Percentiles rank a stretch among this genome's conserved stretches.
Conservation (phyloP, 2,888 invertebrate genomes). For the Apodemia duryi region DNA sequence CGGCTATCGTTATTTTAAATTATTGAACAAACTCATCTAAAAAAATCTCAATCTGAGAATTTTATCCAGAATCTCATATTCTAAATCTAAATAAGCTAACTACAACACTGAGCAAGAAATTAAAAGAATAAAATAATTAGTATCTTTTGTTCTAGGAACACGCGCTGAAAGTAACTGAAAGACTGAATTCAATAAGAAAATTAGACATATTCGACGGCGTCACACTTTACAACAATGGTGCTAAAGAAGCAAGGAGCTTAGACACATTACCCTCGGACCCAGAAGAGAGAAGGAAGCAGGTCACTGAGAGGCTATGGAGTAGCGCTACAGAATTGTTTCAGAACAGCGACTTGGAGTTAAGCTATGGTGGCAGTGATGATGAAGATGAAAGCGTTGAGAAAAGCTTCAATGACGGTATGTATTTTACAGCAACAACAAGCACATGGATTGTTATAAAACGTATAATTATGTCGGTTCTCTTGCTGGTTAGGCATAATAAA, state of each 20-base stretch:
- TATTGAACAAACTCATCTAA: too few relatives aligned
- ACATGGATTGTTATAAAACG: too few relatives aligned
- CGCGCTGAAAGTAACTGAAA: constrained; percentile 59
- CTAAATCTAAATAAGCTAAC: too few relatives aligned
- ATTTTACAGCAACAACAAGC: not conserved
- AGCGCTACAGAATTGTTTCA: constrained; percentile 53
- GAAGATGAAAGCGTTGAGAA: constrained; percentile 52
- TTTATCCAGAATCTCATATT: too few relatives aligned
- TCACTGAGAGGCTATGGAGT: constrained; percentile 60
- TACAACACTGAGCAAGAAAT: too few relatives aligned
- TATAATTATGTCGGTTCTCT: too few relatives aligned
- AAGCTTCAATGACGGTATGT: constrained; percentile 53
- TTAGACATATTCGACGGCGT: constrained; percentile 58
- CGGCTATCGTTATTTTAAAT: too few relatives aligned
- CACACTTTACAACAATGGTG: constrained; percentile 56
- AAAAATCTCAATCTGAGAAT: too few relatives aligned
- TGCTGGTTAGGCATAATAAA: too few relatives aligned
- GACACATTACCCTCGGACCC: constrained; percentile 56
- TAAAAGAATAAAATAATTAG: not conserved
- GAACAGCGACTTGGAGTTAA: constrained; percentile 58
- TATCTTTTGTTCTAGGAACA: constrained; percentile 52
- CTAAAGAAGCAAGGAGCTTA: constrained; percentile 53
- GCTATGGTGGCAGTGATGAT: constrained; percentile 47
- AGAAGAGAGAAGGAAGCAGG: constrained; percentile 48
- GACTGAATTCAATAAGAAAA: constrained; percentile 52